phyloP scores from a whole-genome alignment of 53 echinoderm and acorn worm species.

The Hippasteria phrygiana region DNA sequence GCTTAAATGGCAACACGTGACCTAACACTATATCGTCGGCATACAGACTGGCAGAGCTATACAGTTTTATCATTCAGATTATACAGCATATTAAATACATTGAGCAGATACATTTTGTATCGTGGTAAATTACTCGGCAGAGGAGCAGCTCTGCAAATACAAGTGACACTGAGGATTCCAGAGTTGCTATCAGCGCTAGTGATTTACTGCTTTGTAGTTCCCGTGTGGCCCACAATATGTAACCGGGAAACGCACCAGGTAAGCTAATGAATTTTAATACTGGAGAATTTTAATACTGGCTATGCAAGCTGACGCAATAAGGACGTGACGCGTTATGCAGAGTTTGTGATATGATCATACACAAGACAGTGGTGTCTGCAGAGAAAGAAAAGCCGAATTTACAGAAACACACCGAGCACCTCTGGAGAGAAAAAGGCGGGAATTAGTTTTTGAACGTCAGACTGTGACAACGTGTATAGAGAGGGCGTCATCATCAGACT shows the following conservation, averaged over 20 bases:
- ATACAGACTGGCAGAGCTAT: neutral
- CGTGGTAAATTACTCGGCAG: neutral
- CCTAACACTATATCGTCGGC: neutral
- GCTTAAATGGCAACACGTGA: neutral
- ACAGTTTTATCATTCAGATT: neutral
- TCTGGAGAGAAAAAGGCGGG: neutral
- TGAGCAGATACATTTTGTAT: neutral
- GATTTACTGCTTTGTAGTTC: neutral
- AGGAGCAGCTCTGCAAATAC: slow-evolving; percentile 4
- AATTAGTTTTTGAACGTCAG: neutral
- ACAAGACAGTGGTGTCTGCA: neutral
- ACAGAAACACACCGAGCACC: neutral
- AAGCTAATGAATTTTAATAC: neutral
- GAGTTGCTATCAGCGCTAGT: neutral
- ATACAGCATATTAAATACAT: too few relatives aligned
- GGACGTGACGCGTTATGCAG: too few relatives aligned
- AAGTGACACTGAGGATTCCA: neutral
- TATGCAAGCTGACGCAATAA: neutral
- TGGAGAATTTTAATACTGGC: neutral
- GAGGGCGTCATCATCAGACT: neutral
- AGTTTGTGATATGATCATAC: neutral
- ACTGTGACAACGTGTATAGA: neutral
- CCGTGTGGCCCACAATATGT: neutral
- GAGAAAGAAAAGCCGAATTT: neutral
- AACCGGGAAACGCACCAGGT: neutral